phyloP scores from a whole-genome alignment of 1,140 invertebrate genomes.

The Lepidurus couesii region DNA sequence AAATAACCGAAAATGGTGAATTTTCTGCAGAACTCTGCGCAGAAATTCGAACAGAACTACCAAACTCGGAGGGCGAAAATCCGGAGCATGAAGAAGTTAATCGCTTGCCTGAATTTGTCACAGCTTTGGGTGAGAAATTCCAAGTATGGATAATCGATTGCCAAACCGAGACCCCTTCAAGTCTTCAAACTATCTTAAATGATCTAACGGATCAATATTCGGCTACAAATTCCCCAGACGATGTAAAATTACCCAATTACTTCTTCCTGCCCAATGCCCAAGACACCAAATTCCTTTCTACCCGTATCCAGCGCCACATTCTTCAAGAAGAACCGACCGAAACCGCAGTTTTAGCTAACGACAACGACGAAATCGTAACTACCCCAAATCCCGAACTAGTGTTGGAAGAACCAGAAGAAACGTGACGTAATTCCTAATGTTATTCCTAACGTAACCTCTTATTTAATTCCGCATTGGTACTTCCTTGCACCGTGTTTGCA shows the following conservation, averaged over 20 bases:
- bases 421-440: neutral
- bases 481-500: constrained; percentile 13
- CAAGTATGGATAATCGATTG: constrained; percentile 9
- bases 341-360: neutral
- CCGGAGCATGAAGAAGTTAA: neutral
- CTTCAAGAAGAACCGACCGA: constrained; percentile 22
- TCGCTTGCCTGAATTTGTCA: neutral
- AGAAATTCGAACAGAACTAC: neutral
- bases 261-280: neutral
- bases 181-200: neutral
- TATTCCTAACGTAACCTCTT: too few species aligned
- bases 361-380: neutral
- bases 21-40: neutral
- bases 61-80: constrained; percentile 19
- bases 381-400: neutral
- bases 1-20: constrained; percentile 12
- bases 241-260: neutral
- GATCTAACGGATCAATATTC: neutral
- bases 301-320: neutral
- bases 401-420: neutral
- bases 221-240: neutral
- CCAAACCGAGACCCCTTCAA: neutral
- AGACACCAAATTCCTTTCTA: neutral
- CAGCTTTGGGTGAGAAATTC: neutral
- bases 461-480: neutral